Percentiles rank a stretch among this genome's conserved stretches.
Evolutionary conservation across 2,888 invertebrate species (phyloP).

Genomic region (Apomyelois bistriatella): DNA sequence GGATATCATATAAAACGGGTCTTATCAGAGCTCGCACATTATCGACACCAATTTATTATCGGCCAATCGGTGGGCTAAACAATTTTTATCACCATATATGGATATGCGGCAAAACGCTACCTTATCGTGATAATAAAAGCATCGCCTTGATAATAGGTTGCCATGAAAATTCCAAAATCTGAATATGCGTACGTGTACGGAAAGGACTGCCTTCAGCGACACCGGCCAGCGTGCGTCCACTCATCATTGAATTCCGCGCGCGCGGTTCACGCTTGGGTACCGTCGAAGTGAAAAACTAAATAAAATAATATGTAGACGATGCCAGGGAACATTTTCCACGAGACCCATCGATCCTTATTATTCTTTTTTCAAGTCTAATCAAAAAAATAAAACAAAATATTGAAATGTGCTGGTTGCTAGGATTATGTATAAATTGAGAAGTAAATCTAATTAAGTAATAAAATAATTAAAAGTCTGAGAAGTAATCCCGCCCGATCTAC

Average conservation of each 20-base stretch:
- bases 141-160: constrained; percentile 49
- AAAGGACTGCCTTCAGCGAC: neutral
- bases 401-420: no score
- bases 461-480: no score
- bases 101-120: constrained; percentile 76
- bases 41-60: constrained; percentile 68
- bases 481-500: no score
- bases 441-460: no score
- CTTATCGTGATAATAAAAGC: constrained; percentile 51
- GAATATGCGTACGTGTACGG: constrained; percentile 5
- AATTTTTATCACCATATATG: constrained; percentile 88
- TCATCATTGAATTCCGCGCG: constrained; percentile 18
- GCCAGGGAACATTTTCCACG: neutral
- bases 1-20: constrained; percentile 76
- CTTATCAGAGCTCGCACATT: constrained; percentile 77
- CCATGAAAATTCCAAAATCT: constrained; percentile 4
- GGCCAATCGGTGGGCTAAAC: constrained; percentile 83
- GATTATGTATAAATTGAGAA: no score
- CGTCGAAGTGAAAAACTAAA: neutral
- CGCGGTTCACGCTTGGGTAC: constrained; percentile 28
- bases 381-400: no score
- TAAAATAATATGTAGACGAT: neutral
- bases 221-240: no score
- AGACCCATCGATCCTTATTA: no score
- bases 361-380: no score